Evolutionary conservation across 2,797 vertebrate species (phyloP).

Genomic region (Karalla daura): DNA sequence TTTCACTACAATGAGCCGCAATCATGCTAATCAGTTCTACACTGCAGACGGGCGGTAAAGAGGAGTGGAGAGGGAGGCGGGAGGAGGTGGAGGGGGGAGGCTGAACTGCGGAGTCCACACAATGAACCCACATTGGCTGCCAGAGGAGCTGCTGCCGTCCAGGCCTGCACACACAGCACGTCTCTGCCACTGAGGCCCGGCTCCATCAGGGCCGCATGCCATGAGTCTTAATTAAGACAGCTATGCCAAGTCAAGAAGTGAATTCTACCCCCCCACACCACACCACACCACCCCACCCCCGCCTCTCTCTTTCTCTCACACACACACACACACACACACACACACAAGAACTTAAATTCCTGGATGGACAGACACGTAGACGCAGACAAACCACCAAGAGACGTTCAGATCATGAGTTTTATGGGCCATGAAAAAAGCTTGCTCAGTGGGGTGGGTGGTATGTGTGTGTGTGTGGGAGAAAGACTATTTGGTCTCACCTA

Average conservation of each 20-base stretch:
- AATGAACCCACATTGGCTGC: conserved; percentile 51
- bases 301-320: not conserved
- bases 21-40: conserved; percentile 59
- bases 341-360: conserved; percentile 36
- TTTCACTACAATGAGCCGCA: conserved; percentile 37
- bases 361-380: conserved; percentile 23
- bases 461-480: conserved; percentile 46
- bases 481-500: conserved; percentile 73
- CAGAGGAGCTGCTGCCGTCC: conserved; percentile 56
- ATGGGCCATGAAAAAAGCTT: conserved; percentile 65
- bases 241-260: conserved; percentile 71
- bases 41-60: conserved; percentile 40
- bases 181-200: conserved; percentile 53
- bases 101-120: conserved; percentile 53
- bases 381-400: conserved; percentile 47
- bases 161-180: conserved; percentile 60
- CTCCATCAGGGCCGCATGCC: conserved; percentile 64
- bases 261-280: conserved; percentile 24
- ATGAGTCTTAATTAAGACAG: conserved; percentile 71
- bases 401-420: conserved; percentile 63
- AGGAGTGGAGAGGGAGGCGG: conserved; percentile 48
- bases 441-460: conserved; percentile 55
- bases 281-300: not conserved
- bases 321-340: conserved; percentile 15
- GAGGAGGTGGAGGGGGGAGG: conserved; percentile 50